Base-by-base conservation (phyloP, 2,797 vertebrate genomes). In the Gobionotothen gibberifrons region DNA sequence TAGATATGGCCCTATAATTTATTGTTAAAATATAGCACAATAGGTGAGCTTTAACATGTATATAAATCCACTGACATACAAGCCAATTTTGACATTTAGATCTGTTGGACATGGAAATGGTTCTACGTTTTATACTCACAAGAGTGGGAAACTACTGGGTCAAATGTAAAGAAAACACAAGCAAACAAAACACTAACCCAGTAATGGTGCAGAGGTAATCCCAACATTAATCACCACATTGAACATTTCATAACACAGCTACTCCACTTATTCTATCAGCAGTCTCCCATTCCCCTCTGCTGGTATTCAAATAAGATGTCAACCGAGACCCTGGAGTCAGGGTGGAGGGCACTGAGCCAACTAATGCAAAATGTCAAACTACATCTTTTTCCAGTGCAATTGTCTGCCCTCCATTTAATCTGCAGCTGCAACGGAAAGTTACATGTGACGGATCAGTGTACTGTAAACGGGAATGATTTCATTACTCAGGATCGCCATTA, bases 391-490 rank as follows among this genome's bases (percentile, higher is more conserved):
- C 22, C 26, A 13, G n/a, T 29, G 36, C 43, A 22, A 42, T 72
- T 74, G 22, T 59, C 64, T 72, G 53, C 69, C 76, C 76, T 85
- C 76, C 84, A 66, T 68, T 76, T 63, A 39, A 78, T 78, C 56
- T 67, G 40, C 54, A 56, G 52, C 22, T 58, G 3, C 26, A 62
- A 40, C 13, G 1, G 0, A 29, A 60, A 53, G 43, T 29, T 12
- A 51, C 36, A 59, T 67, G 42, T 44, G 42, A 76, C 3, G 4
- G 32, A 73, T 9, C 54, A 48, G 26, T 9, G 16, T 11, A 15
- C 8, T 32, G 42, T n/a, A 36, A 55, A 69, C 26, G 32, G 11
- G 19, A 40, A 55, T 57, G 3, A 47, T 42, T 77, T 43, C 26
- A 69, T 44, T 54, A 16, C 29, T 55, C 10, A 32, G 58, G 8